Evolutionary conservation across 2,113 vertebrate genomes (phyloP).

Genomic region (Microcebus lehilahytsara): DNA sequence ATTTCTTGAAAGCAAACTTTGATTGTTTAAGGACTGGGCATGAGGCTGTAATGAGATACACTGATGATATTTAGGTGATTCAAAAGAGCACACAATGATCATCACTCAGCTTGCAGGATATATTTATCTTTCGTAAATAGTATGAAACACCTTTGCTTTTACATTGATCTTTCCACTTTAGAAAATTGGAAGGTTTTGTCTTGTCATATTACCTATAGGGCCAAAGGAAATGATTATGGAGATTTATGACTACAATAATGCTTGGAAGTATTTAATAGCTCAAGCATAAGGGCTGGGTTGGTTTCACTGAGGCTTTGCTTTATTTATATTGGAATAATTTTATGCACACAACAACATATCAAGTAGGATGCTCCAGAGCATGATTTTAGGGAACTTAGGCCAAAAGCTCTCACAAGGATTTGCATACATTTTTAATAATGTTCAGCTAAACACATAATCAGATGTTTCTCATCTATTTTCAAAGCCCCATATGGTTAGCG

Average conservation of each 20-base stretch:
- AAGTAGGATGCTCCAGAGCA: background rate
- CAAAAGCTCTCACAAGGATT: background rate
- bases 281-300: background rate
- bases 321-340: background rate
- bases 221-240: background rate
- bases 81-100: background rate
- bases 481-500: constrained; percentile 31
- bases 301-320: constrained; percentile 19
- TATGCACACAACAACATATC: background rate
- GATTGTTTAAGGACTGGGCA: background rate
- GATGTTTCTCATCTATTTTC: constrained; percentile 30
- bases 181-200: background rate
- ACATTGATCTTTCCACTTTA: background rate
- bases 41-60: background rate
- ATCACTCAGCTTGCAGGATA: background rate
- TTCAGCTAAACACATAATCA: background rate
- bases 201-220: background rate
- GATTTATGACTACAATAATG: background rate
- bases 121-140: background rate
- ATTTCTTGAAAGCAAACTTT: background rate
- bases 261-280: background rate
- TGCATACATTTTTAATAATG: background rate
- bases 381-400: background rate
- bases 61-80: background rate
- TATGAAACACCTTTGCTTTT: background rate